These are phyloP conservation scores for Morpho helenor DNA, from an alignment of 2,888 invertebrate genomes.

Conservation along the genomic window DNA sequence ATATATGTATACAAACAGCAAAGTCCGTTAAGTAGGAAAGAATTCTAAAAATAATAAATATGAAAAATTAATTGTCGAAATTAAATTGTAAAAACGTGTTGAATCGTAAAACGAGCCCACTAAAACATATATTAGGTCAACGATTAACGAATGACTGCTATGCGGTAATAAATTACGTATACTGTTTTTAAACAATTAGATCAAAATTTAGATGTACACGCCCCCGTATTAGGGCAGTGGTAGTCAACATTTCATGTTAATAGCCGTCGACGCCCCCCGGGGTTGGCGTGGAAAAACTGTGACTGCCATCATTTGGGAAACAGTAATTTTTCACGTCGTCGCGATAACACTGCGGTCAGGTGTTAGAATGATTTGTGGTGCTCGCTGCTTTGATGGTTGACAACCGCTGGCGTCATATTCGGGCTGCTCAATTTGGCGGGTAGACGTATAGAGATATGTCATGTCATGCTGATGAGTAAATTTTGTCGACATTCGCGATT, in stretches of 20 bases:
- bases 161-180: constrained; percentile 4
- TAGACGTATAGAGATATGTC: constrained; percentile 1
- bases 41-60: neutral
- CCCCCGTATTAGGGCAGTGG: constrained; percentile 1
- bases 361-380: constrained; percentile 72
- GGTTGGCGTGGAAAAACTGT: constrained; percentile 56
- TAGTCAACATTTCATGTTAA: constrained; percentile 68
- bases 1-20: too few species aligned
- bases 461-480: constrained; percentile 1
- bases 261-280: constrained; percentile 47
- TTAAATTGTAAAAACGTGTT: constrained; percentile 9
- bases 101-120: constrained; percentile 1
- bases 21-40: too few species aligned
- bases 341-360: constrained; percentile 71
- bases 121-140: constrained; percentile 10
- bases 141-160: neutral
- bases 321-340: constrained; percentile 71
- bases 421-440: constrained; percentile 6
- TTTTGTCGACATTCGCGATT: neutral
- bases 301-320: constrained; percentile 50
- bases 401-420: constrained; percentile 12
- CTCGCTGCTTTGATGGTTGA: constrained; percentile 26
- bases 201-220: constrained; percentile 1
- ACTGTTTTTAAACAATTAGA: constrained; percentile 28
- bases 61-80: constrained; percentile 1